Conservation (phyloP, 2,113 vertebrate species). For the Amazona vittata region DNA sequence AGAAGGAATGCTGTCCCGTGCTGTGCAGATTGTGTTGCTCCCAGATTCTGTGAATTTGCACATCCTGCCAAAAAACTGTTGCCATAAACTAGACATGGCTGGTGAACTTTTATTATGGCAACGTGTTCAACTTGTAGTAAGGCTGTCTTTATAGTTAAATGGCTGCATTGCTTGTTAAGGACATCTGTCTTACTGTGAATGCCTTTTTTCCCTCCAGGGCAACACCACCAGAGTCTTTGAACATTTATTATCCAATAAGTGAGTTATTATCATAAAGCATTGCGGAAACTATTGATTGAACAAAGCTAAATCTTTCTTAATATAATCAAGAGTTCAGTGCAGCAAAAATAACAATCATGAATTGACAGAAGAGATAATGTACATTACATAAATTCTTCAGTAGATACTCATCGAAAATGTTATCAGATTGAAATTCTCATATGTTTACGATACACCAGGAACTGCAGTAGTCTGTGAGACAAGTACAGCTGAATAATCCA, state of each 20-base stretch:
- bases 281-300: not conserved
- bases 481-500: slow-evolving; percentile 39
- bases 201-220: not conserved
- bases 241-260: not conserved
- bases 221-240: not conserved
- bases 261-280: not conserved
- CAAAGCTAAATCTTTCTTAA: not conserved
- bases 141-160: not conserved
- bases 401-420: not conserved
- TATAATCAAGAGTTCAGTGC: not conserved
- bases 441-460: not conserved
- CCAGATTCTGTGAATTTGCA: not conserved
- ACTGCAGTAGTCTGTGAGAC: not conserved
- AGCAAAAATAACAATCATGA: not conserved
- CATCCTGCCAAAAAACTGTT: not conserved
- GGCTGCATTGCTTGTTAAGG: not conserved
- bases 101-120: not conserved
- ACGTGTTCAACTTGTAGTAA: not conserved
- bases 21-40: accelerated
- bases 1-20: not conserved
- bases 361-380: not conserved
- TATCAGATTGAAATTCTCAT: not conserved
- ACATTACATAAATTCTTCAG: not conserved
- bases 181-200: not conserved
- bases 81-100: not conserved